Conservation (phyloP, 2,888 invertebrate species). For the Atethmia centrago region DNA sequence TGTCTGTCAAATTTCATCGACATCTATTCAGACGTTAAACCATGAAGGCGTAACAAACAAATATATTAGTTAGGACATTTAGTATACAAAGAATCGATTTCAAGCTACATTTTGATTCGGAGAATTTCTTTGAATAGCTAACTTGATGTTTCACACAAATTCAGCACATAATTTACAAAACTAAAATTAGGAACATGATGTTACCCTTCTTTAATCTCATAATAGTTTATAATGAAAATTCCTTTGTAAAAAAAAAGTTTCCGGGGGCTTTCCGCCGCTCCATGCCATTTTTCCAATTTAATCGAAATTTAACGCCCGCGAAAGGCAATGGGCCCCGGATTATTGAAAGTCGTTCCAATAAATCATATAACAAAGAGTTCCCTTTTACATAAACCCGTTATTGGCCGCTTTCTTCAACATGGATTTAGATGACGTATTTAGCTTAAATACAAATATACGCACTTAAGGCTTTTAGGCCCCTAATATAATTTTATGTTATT, state of each 20-base stretch:
- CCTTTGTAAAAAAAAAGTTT: conserved; percentile 59
- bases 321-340: conserved; percentile 67
- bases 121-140: background rate
- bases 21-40: too few species aligned
- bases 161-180: background rate
- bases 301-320: conserved; percentile 71
- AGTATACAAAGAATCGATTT: background rate
- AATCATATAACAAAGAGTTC: conserved; percentile 72
- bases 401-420: conserved; percentile 41
- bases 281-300: conserved; percentile 69
- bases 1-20: too few species aligned
- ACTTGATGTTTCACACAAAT: background rate
- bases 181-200: conserved; percentile 15
- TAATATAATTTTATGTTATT: conserved; percentile 53
- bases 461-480: conserved; percentile 27
- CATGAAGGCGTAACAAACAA: too few species aligned
- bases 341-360: conserved; percentile 70
- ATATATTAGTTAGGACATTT: too few species aligned
- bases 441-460: conserved; percentile 47
- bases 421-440: conserved; percentile 51
- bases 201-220: conserved; percentile 22
- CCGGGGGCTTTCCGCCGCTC: conserved; percentile 48
- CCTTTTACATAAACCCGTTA: conserved; percentile 55
- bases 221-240: conserved; percentile 54
- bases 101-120: background rate